phyloP scores from a whole-genome alignment of 2,888 invertebrate genomes.

The Yponomeuta cagnagella region DNA sequence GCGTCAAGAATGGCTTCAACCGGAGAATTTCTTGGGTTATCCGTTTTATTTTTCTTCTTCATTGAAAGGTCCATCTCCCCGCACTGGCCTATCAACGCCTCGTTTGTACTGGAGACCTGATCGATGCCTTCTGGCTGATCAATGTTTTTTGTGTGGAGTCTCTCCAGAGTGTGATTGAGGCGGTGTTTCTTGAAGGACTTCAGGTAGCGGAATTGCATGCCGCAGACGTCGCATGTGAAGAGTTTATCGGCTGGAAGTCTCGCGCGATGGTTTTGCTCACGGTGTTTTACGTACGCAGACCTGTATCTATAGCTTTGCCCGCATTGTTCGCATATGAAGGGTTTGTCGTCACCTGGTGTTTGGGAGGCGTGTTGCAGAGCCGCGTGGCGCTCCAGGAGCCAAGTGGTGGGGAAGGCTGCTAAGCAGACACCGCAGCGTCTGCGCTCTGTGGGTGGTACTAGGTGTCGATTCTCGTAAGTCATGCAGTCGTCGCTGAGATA shows the following conservation, averaged over 20 bases:
- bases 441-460: slow-evolving; percentile 50
- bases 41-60: slow-evolving; percentile 58
- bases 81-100: slow-evolving; percentile 73
- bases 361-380: slow-evolving; percentile 87
- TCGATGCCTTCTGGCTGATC: slow-evolving; percentile 74
- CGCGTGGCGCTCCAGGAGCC: slow-evolving; percentile 90
- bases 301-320: slow-evolving; percentile 93
- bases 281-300: slow-evolving; percentile 83
- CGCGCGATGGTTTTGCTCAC: slow-evolving; percentile 92
- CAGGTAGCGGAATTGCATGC: slow-evolving; percentile 93
- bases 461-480: slow-evolving; percentile 57
- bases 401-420: slow-evolving; percentile 90
- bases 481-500: slow-evolving; percentile 71
- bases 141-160: slow-evolving; percentile 83
- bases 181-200: slow-evolving; percentile 94
- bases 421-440: slow-evolving; percentile 88
- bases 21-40: slow-evolving; percentile 63
- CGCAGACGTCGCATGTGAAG: slow-evolving; percentile 93
- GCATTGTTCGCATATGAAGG: slow-evolving; percentile 93
- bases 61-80: slow-evolving; percentile 77
- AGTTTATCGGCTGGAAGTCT: slow-evolving; percentile 91
- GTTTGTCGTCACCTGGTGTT: slow-evolving; percentile 84
- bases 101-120: slow-evolving; percentile 84
- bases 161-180: slow-evolving; percentile 89
- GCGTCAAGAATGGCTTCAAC: slow-evolving; percentile 68